Base-by-base conservation (phyloP, 1,140 invertebrate genomes). In the Drosophila sulfurigaster region DNA sequence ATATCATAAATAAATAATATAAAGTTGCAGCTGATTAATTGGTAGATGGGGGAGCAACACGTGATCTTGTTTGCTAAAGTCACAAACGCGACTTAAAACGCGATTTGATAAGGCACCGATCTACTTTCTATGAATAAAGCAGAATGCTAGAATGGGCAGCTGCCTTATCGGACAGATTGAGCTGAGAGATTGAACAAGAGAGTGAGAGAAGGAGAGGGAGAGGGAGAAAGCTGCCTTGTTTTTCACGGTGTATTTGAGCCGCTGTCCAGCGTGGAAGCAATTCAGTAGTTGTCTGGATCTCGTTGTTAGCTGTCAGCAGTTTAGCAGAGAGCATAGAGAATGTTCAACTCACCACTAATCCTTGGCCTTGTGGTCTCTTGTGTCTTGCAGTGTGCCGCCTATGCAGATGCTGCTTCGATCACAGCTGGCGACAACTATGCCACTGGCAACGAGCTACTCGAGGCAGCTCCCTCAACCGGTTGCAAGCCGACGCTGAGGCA, bases 361-460 rank as follows among this genome's bases (percentile, higher is more conserved):
- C 57, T 85, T 57, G 78, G 66, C 56, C 28, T 79, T 77, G 48
- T 79, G 52, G 74, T 64, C 20, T 63, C 43, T 49, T 62, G 20
- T 59, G 3, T 80, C 69, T 87, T 88, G 65, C 91, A 92, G 91
- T 92, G 91, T 35, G 78, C 78, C 25, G 73, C 91, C 28, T 81
- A 62, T 46, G 85, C 66, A 64, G 85, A 91, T 57, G 80, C 78
- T 49, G 81, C 72, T 20, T 67, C 68, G 15, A 51, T 80, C 13
- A 54, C 28, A 10, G 48, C 28, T 10, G 35, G 0, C 7, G 28
- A 8, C 51, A 74, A 45, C 54, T 79, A 66, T 62, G 77, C 62
- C 28, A 79, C 78, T 6, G 75, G 65, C 73, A 77, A 90, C 38
- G 75, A 87, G 43, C 75, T 88, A 64, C 52, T 81, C 20, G 45